Base-by-base conservation (phyloP, 35 echinoderm and acorn worm genomes). In the Eucidaris tribuloides region DNA sequence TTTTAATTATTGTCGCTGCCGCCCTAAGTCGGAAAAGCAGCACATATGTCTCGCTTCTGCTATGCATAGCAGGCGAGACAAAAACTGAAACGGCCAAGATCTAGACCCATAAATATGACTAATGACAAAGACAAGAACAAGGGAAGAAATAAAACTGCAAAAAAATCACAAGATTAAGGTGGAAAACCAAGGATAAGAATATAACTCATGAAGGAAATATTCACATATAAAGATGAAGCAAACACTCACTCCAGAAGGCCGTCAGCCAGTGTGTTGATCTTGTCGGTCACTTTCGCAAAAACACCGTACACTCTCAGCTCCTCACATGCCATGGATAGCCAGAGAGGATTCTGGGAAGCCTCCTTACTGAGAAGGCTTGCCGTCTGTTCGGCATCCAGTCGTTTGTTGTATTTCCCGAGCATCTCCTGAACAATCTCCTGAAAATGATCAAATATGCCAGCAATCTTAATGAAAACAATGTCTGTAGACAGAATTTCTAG, bases 271-370 rank as follows among this genome's bases (percentile, higher is more conserved):
- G 81, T 94, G 71, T 89, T 88, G 15, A 94, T 89, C 71, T 94
- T 94, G 46, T 88, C 86, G 2, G 77, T 84, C n/a, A 94, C 72
- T 56, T 63, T 74, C 19, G 84, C 85, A 79, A 94, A 94, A 25
- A 84, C 43, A 2, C 91, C 91, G 80, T 78, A 94, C 23, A 94
- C 91, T 45, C 91, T 65, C 32, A 94, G 78, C 46, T 94, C 91
- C 59, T 94, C 91, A 60, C 91, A 94, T 13, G 91, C 91, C 29
- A 94, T 70, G 0, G 91, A 89, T 28, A 94, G 56, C 91, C 91
- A 94, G 9, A 94, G 77, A 44, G 91, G 91, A 84, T 94, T 94
- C 58, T 94, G 86, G 36, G 91, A 94, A 15, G 85, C 88, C 30
- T 94, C 80, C 62, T 94, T 94, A 25, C 78, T 52, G 20, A 94